These are phyloP conservation scores for Corythornis cristatus DNA, from an alignment of 2,113 vertebrate genomes.

Conservation along the genomic window DNA sequence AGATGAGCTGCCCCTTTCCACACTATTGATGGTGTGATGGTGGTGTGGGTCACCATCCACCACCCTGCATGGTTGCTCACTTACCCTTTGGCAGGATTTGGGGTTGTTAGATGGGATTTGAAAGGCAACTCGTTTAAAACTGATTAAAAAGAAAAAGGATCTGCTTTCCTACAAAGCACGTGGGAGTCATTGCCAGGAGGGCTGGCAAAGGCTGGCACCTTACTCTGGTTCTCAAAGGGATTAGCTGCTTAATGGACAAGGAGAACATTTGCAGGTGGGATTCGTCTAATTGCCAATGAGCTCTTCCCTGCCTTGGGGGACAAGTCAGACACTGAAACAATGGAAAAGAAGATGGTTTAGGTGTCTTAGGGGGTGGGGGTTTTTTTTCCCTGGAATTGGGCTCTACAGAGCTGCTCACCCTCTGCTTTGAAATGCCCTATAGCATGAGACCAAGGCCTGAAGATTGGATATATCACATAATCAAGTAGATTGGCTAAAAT, in stretches of 20 bases:
- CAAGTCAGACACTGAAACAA: not conserved
- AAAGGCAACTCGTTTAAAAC: not conserved
- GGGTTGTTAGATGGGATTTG: not conserved
- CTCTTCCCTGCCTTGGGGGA: not conserved
- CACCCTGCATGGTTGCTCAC: accelerated
- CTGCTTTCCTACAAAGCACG: not conserved
- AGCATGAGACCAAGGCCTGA: not conserved
- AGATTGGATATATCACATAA: not conserved
- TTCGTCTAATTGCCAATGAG: not conserved
- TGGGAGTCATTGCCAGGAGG: not conserved
- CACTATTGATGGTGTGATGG: accelerated
- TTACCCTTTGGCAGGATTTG: not conserved
- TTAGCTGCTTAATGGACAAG: conserved; percentile 1
- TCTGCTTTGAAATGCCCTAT: not conserved
- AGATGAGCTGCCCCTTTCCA: not conserved
- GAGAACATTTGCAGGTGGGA: conserved; percentile 7
- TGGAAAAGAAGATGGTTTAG: not conserved
- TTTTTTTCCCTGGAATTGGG: not conserved
- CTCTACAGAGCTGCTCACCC: not conserved
- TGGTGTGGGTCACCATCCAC: not conserved
- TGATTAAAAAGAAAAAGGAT: not conserved
- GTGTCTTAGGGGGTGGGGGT: not conserved
- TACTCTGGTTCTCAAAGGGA: not conserved
- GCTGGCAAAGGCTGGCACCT: not conserved
- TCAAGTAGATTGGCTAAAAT: not conserved